Evolutionary conservation across 2,797 vertebrate species (phyloP), one percentile per base, ranked within the genome.

Genomic region (Hirundo rustica): DNA sequence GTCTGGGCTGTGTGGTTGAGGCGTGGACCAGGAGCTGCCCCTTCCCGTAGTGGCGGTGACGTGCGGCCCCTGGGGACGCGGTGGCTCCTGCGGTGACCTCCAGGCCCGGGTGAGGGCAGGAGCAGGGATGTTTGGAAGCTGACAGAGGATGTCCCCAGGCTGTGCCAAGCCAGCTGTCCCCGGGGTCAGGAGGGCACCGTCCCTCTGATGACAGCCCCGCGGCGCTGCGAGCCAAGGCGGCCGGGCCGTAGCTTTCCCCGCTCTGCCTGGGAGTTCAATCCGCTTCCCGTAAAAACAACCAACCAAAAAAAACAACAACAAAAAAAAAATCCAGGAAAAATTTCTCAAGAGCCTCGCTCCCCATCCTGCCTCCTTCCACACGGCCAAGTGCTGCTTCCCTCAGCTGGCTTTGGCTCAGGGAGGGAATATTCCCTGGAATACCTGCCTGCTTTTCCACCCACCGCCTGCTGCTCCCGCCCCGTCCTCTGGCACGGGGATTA

Each of bases 361-460:
- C 51, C 26, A 1, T 77, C 89, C 74, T 9, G 44, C 87, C 47
- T 53, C 26, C 0, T n/a, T 58, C n/a, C 53, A 0, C 61, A 13
- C n/a, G 0, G 88, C 84, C 92, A 83, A 71, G 44, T 50, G 53
- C 80, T 9, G 42, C n/a, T 45, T 67, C 48, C 20, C 72, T 76
- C 91, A 40, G 79, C 74, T 40, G 1, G 6, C 77, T 61, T 68
- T 91, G 86, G 66, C 87, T 77, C 58, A 0, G 15, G 4, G 58
- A 80, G 58, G 71, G 81, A 85, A 44, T 66, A 42, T 86, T 87
- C 93, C 80, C 48, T 78, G 87, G 81, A 61, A 88, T 71, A 50
- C 81, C 88, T 80, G 12, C 47, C 79, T 81, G 58, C 18, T 82
- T 95, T 96, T 85, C 85, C 87, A 72, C 44, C 75, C 89, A 10